Conservation (phyloP, 2,888 invertebrate genomes). For the Encarsia formosa region DNA sequence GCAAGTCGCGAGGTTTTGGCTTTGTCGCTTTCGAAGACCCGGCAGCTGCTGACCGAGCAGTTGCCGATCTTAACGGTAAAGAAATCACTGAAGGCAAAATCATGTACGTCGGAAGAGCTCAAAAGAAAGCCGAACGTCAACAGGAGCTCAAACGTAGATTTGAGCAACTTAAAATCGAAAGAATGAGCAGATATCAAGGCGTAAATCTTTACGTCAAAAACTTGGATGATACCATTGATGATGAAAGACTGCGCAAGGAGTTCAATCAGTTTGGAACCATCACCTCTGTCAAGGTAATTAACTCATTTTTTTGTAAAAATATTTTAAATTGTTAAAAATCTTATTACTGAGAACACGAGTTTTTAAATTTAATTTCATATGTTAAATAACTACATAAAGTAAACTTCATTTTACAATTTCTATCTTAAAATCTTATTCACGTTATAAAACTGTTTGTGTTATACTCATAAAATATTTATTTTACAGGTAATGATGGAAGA, state of each 20-base stretch:
- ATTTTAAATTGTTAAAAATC: too few species aligned
- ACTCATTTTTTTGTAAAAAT: too few species aligned
- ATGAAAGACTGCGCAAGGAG: slow-evolving; percentile 91
- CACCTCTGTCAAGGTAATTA: slow-evolving; percentile 80
- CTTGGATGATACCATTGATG: slow-evolving; percentile 95
- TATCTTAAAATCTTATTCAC: too few species aligned
- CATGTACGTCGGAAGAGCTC: slow-evolving; percentile 95
- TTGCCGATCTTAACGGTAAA: slow-evolving; percentile 86
- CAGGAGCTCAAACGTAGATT: slow-evolving; percentile 94
- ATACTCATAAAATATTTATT: too few species aligned
- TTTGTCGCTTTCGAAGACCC: slow-evolving; percentile 98
- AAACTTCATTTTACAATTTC: too few species aligned
- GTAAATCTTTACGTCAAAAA: slow-evolving; percentile 99
- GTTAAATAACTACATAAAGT: too few species aligned
- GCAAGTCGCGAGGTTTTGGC: slow-evolving; percentile 96
- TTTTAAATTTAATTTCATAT: too few species aligned
- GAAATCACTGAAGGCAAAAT: slow-evolving; percentile 81
- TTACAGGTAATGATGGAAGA: slow-evolving; percentile 91
- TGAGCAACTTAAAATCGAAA: slow-evolving; percentile 91
- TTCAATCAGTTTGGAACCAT: slow-evolving; percentile 96
- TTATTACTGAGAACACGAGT: too few species aligned
- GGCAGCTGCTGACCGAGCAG: slow-evolving; percentile 91
- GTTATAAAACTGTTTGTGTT: too few species aligned
- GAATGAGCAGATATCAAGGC: slow-evolving; percentile 83
- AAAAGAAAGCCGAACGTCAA: slow-evolving; percentile 98